Percentiles rank a stretch among this genome's conserved stretches.
Conservation (phyloP, 2,888 invertebrate species). For the Eilema griseolum region DNA sequence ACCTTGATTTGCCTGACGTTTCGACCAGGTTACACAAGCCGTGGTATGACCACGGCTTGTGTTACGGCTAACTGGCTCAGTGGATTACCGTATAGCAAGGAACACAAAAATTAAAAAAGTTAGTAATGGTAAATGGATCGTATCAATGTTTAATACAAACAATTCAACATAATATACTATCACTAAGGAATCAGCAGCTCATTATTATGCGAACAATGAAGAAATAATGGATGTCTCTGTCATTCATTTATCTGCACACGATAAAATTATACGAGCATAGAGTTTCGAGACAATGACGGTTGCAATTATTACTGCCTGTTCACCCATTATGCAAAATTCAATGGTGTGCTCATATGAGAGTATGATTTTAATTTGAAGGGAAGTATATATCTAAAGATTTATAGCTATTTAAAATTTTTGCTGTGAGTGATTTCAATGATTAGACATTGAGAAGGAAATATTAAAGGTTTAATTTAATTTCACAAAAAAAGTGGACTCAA, state of each 20-base stretch:
- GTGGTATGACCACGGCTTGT: too few relatives aligned
- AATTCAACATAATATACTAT: background rate
- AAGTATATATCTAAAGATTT: conserved; percentile 14
- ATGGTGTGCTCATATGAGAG: conserved; percentile 37
- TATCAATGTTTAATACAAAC: background rate
- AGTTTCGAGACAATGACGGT: conserved; percentile 48
- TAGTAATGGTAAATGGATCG: too few relatives aligned
- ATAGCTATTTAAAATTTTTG: background rate
- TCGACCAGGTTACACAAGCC: too few relatives aligned
- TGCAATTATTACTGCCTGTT: conserved; percentile 49
- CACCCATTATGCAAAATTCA: conserved; percentile 47
- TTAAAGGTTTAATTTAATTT: background rate
- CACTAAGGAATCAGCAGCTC: conserved; percentile 19
- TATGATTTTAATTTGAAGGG: conserved; percentile 45
- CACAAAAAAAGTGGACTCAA: too few relatives aligned
- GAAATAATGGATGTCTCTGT: conserved; percentile 35
- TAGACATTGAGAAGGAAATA: background rate
- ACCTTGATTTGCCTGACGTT: too few relatives aligned
- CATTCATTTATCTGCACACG: conserved; percentile 28
- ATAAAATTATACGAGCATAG: conserved; percentile 34
- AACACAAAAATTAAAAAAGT: too few relatives aligned
- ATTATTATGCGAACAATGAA: conserved; percentile 45
- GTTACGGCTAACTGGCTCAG: too few relatives aligned
- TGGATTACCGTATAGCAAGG: too few relatives aligned
- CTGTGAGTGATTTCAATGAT: background rate